Evolutionary conservation across 2,113 vertebrate species (phyloP), one percentile per base, ranked within the genome.

Genomic region (Centropus unirufus): DNA sequence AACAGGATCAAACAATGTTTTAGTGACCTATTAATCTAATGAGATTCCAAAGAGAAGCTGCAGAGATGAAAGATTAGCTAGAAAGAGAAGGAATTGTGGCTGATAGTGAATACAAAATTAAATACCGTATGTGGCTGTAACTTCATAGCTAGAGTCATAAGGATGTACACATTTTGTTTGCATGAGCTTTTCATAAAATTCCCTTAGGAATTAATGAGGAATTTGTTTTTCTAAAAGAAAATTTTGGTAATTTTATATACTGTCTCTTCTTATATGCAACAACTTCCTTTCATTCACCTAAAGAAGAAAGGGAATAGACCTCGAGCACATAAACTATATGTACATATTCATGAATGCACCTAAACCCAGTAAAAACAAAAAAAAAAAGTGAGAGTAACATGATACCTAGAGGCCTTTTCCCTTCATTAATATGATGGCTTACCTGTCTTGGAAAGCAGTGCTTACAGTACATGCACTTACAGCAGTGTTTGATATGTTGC

Each of bases 1-100:
- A 96, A 84, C 93, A 61, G 30, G 82, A 96, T 93, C 93, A 96
- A 93, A 95, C 69, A 86, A 46, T 91, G 36, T 96, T 97, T 97
- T 91, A 80, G 52, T 92, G 92, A 85, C 64, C 84, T 76, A 63
- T 86, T 94, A 94, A 86, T 95, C 73, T 96, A 94, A 96, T 91
- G 69, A 97, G 42, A 80, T 89, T 89, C 61, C 12, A 57, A 75
- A 95, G 58, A 83, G n/a, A 14, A 92, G 19, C 29, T 59, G 83
- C 26, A 32, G 83, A 91, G 57, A 84, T 82, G 51, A 93, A 90
- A 81, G 55, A 63, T 95, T 78, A 77, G 40, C 77, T 95, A 83
- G 27, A 75, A 90, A 92, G 47, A 84, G 30, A 59, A 95, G 36
- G 49, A 93, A 77, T 34, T 89, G 63, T 93, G 52, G 47, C 87